Evolutionary conservation across 2,888 invertebrate species (phyloP).

Genomic region (Catocala sponsa): DNA sequence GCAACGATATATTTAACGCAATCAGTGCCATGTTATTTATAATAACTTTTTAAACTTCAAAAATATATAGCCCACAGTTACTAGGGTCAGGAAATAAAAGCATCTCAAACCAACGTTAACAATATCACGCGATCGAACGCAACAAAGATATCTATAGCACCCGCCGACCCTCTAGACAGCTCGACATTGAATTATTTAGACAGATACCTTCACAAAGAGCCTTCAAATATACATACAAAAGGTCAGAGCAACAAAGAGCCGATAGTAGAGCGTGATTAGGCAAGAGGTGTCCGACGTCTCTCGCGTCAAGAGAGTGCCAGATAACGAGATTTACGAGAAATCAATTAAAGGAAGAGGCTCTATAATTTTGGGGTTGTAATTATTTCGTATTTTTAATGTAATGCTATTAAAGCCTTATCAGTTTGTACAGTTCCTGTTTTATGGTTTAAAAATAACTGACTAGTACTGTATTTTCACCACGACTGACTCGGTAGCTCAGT

Average conservation of each 20-base stretch:
- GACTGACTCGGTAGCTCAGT: no score
- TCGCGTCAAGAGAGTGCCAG: constrained; percentile 32
- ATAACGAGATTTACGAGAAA: constrained; percentile 27
- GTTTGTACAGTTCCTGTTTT: not conserved
- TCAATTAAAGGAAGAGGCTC: constrained; percentile 25
- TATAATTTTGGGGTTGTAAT: not conserved
- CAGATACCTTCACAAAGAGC: constrained; percentile 54
- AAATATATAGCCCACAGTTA: no score
- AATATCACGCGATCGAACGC: constrained; percentile 7
- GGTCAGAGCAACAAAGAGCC: constrained; percentile 49
- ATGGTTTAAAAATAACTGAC: not conserved
- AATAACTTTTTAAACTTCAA: no score
- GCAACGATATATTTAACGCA: no score
- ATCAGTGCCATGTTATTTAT: no score
- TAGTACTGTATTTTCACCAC: no score
- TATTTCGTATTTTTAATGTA: not conserved
- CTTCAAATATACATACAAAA: constrained; percentile 53
- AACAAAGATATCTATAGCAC: constrained; percentile 22
- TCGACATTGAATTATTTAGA: constrained; percentile 62
- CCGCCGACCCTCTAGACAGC: constrained; percentile 39
- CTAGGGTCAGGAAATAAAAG: not conserved
- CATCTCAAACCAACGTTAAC: not conserved
- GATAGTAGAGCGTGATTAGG: constrained; percentile 45
- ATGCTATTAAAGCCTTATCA: not conserved
- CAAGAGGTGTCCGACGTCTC: constrained; percentile 26